Evolutionary conservation across 92 coral and sea anemone genomes (phyloP).

Genomic region (Anthopleura xanthogrammica): DNA sequence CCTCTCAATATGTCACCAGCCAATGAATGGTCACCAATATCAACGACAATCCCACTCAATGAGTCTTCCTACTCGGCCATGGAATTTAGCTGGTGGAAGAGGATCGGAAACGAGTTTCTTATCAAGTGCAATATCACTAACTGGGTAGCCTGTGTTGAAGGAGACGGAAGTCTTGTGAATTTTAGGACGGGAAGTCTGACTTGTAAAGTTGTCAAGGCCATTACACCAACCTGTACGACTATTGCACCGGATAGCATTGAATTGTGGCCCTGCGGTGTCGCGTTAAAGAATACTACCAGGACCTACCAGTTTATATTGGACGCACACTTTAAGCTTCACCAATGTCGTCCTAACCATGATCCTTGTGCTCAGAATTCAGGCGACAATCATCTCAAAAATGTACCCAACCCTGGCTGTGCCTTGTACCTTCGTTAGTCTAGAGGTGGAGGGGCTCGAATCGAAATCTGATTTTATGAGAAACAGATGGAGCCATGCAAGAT

Average conservation of each 20-base stretch:
- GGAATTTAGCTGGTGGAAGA: not conserved
- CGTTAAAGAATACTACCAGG: not conserved
- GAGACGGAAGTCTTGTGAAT: not conserved
- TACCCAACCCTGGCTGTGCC: not conserved
- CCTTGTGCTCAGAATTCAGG: not conserved
- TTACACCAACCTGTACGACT: not conserved
- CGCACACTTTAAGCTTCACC: not conserved
- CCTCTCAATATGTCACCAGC: no score
- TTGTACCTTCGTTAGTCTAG: not conserved
- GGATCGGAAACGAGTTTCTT: not conserved
- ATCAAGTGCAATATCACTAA: not conserved
- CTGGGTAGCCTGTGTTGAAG: constrained; percentile 1
- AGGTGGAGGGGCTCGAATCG: no score
- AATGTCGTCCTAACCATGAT: not conserved
- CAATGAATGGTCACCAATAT: no score
- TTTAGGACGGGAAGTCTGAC: not conserved
- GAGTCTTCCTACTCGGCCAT: not conserved
- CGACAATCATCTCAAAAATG: not conserved
- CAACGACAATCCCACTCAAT: no score
- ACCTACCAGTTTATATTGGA: not conserved
- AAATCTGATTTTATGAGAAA: no score
- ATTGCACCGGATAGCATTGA: not conserved
- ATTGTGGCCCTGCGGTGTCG: not conserved
- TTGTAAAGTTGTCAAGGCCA: not conserved
- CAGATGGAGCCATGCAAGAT: no score